Evolutionary conservation across 2,797 vertebrate genomes (phyloP), one percentile per base, ranked within the genome.

Genomic region (Discoglossus pictus): DNA sequence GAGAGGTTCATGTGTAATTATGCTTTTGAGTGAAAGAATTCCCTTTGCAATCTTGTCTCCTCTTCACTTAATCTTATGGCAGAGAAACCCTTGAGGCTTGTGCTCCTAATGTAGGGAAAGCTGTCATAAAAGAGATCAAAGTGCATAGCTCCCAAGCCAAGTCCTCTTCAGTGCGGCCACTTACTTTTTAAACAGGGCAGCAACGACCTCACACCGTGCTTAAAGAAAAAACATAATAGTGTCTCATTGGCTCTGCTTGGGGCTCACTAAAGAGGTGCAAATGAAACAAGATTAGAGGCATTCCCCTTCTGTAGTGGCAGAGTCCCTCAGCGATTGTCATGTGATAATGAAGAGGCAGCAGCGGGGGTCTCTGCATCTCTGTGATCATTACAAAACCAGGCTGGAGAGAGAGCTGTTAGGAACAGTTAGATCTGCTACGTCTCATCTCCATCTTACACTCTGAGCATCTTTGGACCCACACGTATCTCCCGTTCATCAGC

Each of bases 321-420:
- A 61, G 84, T 89, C 84, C 87, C 89, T 72, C 79, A 85, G 89
- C 85, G 83, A 80, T 84, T 89, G 90, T 92, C 87, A 92, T 89
- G 89, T 92, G 92, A 94, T 89, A 91, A 86, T 82, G 84, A 85
- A 91, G 86, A 81, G 76, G 82, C 82, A 92, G 82, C 90, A 84
- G 87, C 88, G 84, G 92, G 93, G 91, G 91, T 92, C 87, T 86
- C 63, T 42, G 80, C 76, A 55, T 51, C 86, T 81, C 79, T 73
- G 85, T 82, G 84, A 86, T 77, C 81, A 77, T 90, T 91, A 94
- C 92, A 94, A 94, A 92, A 93, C 87, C 78, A 79, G 84, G 73
- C 82, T 61, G 83, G 73, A 78, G 74, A 71, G 65, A 79, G 72
- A 79, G 47, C 39, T 42, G 39, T 4, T 12, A 17, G 39, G 12